These are phyloP conservation scores for Pangasius djambal DNA, from an alignment of 2,797 vertebrate genomes.

Conservation along the genomic window DNA sequence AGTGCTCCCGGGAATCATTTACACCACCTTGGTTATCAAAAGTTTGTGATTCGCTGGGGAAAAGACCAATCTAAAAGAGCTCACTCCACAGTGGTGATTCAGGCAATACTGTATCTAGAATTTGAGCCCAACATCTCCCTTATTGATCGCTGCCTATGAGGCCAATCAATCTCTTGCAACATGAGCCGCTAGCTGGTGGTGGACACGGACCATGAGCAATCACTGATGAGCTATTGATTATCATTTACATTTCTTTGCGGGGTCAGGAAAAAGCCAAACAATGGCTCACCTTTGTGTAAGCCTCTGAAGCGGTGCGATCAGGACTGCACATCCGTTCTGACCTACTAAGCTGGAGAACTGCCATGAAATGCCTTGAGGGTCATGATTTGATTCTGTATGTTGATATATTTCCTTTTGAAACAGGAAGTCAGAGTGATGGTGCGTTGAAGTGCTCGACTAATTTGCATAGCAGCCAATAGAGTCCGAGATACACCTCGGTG, in stretches of 20 bases:
- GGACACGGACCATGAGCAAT: constrained; percentile 57
- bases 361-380: not conserved
- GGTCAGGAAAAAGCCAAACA: constrained; percentile 52
- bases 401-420: constrained; percentile 14
- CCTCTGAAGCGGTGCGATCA: not conserved
- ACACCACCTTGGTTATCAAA: constrained; percentile 3
- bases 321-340: not conserved
- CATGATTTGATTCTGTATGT: not conserved
- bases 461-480: not conserved
- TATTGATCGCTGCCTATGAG: constrained; percentile 65
- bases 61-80: not conserved
- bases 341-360: not conserved
- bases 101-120: constrained; percentile 20
- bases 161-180: constrained; percentile 67
- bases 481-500: not conserved
- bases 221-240: constrained; percentile 63
- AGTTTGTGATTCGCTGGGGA: not conserved
- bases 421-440: not conserved
- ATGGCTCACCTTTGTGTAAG: constrained; percentile 32
- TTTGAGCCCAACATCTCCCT: constrained; percentile 34
- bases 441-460: not conserved
- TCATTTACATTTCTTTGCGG: constrained; percentile 53
- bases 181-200: constrained; percentile 55
- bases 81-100: not conserved
- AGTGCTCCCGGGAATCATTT: constrained; percentile 7